These are phyloP conservation scores for Galerucella calmariensis DNA, from an alignment of 2,888 invertebrate genomes.

Conservation along the genomic window DNA sequence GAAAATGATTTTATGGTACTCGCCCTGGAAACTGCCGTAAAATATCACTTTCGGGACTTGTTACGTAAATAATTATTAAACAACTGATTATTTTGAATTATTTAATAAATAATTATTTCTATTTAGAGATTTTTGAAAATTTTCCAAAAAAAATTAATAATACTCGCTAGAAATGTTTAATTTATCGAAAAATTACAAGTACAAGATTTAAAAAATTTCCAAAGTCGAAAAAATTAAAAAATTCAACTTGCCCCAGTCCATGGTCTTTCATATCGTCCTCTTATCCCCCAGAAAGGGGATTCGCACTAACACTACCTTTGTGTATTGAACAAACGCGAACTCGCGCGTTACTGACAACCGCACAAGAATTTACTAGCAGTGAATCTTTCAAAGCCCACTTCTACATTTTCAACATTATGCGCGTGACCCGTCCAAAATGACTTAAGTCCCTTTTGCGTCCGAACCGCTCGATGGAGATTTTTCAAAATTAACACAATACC, in stretches of 20 bases:
- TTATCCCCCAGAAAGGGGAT: constrained; percentile 59
- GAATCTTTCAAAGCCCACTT: constrained; percentile 58
- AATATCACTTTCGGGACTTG: too few relatives aligned
- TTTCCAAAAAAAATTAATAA: too few relatives aligned
- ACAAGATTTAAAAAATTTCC: too few relatives aligned
- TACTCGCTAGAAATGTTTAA: too few relatives aligned
- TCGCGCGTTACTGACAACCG: constrained; percentile 65
- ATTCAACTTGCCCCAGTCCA: constrained; percentile 60
- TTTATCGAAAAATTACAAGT: too few relatives aligned
- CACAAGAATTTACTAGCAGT: constrained; percentile 58
- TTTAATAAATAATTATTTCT: too few relatives aligned
- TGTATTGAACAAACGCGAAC: constrained; percentile 63
- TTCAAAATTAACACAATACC: constrained; percentile 41
- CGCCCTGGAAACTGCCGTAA: too few relatives aligned
- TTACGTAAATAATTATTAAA: too few relatives aligned
- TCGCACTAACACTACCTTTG: constrained; percentile 58
- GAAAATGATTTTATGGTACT: too few relatives aligned
- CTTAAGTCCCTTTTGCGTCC: constrained; percentile 50
- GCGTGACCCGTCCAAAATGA: constrained; percentile 55
- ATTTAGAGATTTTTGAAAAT: too few relatives aligned
- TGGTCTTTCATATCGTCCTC: constrained; percentile 62
- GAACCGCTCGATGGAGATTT: constrained; percentile 33
- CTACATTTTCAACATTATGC: constrained; percentile 54
- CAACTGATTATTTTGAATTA: too few relatives aligned
- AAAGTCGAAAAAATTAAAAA: not conserved